Conservation (phyloP, 2,797 vertebrate genomes). For the Channallabes apus region DNA sequence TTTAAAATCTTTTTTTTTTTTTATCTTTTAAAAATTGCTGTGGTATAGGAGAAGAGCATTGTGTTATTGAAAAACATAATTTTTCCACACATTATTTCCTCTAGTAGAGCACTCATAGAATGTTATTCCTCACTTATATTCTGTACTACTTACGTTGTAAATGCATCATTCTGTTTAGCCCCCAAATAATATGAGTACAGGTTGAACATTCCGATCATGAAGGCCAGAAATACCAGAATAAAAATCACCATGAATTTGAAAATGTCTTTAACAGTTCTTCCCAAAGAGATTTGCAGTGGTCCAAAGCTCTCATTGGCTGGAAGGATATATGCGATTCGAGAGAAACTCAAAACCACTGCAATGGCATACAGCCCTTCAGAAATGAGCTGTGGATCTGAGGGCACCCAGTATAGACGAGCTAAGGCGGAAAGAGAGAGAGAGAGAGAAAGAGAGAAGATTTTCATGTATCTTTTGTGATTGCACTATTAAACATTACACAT, state of each 20-base stretch:
- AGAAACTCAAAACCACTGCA: constrained; percentile 97
- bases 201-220: constrained; percentile 99
- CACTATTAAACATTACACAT: neutral
- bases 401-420: constrained; percentile 93
- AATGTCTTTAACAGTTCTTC: constrained; percentile 97
- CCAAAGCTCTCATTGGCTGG: constrained; percentile 99
- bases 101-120: neutral
- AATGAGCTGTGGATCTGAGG: constrained; percentile 94
- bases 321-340: constrained; percentile 96
- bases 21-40: too few relatives aligned
- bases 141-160: constrained; percentile 87
- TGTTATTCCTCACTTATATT: neutral
- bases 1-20: neutral
- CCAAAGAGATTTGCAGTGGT: constrained; percentile 96
- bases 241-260: constrained; percentile 99
- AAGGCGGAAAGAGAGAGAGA: neutral
- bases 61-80: neutral
- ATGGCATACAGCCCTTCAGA: constrained; percentile 97
- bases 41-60: neutral
- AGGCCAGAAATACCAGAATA: constrained; percentile 96
- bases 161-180: constrained; percentile 95
- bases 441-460: neutral
- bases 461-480: neutral
- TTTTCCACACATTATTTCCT: neutral
- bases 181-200: constrained; percentile 96